Conservation (phyloP, 2,113 vertebrate species). For the Entelurus aequoreus region DNA sequence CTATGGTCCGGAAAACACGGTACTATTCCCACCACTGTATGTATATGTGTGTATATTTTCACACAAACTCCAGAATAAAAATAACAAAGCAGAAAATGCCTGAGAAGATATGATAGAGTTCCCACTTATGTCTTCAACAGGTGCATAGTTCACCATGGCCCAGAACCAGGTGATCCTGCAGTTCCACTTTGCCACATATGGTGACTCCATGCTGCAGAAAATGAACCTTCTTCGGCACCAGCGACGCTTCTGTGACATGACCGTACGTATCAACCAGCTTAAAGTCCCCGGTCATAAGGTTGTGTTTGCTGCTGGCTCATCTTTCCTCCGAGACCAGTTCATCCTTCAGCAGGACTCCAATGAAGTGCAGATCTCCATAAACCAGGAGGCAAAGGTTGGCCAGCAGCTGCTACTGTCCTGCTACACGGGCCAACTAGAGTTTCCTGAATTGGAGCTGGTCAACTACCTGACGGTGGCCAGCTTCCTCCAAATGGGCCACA, state of each 20-base stretch:
- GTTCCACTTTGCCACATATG: constrained; percentile 93
- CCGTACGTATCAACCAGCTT: constrained; percentile 87
- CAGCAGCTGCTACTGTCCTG: constrained; percentile 90
- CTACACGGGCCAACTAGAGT: constrained; percentile 93
- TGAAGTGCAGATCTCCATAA: constrained; percentile 92
- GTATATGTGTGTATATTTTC: too few species aligned
- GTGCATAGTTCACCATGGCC: constrained; percentile 76
- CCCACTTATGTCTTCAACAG: constrained; percentile 22
- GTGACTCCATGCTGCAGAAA: constrained; percentile 96
- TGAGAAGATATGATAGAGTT: neutral
- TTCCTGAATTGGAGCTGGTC: constrained; percentile 95
- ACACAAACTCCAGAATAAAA: neutral
- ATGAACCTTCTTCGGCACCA: constrained; percentile 93
- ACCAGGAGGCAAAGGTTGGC: constrained; percentile 91
- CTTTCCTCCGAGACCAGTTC: constrained; percentile 96
- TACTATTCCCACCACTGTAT: too few species aligned
- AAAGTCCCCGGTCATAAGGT: constrained; percentile 94
- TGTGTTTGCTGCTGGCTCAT: constrained; percentile 94
- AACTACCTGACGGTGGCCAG: constrained; percentile 97
- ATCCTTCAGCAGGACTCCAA: constrained; percentile 90
- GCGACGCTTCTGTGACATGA: constrained; percentile 93
- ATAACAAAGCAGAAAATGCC: neutral
- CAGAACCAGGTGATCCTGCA: constrained; percentile 92
- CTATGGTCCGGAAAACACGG: too few species aligned
- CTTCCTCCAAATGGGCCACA: constrained; percentile 98